Base-by-base conservation (phyloP, 2,888 invertebrate species). In the Gerosis bhagava region DNA sequence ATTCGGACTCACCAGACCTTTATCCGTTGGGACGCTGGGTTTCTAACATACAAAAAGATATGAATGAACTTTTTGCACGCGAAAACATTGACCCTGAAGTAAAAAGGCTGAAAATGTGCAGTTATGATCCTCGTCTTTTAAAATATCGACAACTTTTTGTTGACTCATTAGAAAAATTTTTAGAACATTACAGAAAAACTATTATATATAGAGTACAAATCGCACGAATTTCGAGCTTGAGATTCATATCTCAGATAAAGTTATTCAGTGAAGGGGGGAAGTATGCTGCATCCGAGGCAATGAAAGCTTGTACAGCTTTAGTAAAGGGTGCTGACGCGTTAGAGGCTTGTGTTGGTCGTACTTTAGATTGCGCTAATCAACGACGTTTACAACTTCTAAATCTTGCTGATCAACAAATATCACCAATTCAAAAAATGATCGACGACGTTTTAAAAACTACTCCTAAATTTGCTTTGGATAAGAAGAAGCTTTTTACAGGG, bases 181-280 rank as follows among this genome's bases (percentile, higher is more conserved):
- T 77, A 10, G 62, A 57, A 3, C 51, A 59, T 1, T 72, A 59
- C 49, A 81, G 73, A 45, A 62, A 49, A 15, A 49, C 62, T n/a
- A 37, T 77, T 0, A 67, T 75, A 17, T 54, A 70, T 13, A 60
- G 69, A n/a, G 53, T 83, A 34, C 84, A 86, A 53, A 70, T 71
- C 26, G 81, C 67, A 6, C 69, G 83, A n/a, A 70, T 82, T 24
- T 70, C 83, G 0, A 84, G 82, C 51, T 62, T 79, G n/a, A 64
- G 73, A 6, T 79, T 77, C 39, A 56, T 81, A 50, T 62, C 73
- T 4, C 61, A 72, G 24, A 57, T 86, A 2, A 71, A 64, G 39
- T 52, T 84, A 49, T 76, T 77, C 10, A 56, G 51, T 47, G 79
- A 84, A 62, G 78, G 77, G 19, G 84, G 86, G 4, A 56, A 57